A percentile compares a stretch with the other conserved stretches of the same genome.
phyloP scores from a whole-genome alignment of 2,113 vertebrate genomes.

The Coregonus clupeaformis region DNA sequence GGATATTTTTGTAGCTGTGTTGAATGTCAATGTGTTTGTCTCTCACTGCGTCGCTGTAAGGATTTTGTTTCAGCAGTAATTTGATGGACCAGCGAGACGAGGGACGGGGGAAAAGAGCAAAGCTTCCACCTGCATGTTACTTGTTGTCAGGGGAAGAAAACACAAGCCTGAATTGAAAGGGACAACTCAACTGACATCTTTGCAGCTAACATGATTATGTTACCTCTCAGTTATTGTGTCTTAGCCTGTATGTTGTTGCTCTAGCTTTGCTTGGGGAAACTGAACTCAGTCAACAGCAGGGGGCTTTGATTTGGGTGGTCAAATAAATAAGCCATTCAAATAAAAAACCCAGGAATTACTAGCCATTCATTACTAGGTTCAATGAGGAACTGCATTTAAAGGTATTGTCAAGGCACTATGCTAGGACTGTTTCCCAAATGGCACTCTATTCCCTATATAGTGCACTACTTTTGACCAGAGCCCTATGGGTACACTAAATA shows the following conservation, averaged over 20 bases:
- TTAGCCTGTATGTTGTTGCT: no score
- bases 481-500: no score
- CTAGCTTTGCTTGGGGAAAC: no score
- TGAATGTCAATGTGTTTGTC: conserved; percentile 1
- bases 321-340: not conserved
- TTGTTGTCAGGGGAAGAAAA: not conserved
- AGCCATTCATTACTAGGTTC: not conserved
- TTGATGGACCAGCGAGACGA: not conserved
- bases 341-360: no score
- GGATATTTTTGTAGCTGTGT: not conserved
- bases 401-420: not conserved
- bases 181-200: not conserved
- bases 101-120: not conserved
- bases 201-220: not conserved
- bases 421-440: no score
- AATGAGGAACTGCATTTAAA: conserved; percentile 6
- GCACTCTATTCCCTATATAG: no score
- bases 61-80: not conserved
- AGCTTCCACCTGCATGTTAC: not conserved
- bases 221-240: not conserved
- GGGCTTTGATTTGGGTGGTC: not conserved
- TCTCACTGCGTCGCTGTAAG: not conserved
- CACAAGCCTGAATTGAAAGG: not conserved
- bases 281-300: not conserved
- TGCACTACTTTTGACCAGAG: no score